Evolutionary conservation across 2,888 invertebrate species (phyloP).

Genomic region (Scelioninae gen. 1): DNA sequence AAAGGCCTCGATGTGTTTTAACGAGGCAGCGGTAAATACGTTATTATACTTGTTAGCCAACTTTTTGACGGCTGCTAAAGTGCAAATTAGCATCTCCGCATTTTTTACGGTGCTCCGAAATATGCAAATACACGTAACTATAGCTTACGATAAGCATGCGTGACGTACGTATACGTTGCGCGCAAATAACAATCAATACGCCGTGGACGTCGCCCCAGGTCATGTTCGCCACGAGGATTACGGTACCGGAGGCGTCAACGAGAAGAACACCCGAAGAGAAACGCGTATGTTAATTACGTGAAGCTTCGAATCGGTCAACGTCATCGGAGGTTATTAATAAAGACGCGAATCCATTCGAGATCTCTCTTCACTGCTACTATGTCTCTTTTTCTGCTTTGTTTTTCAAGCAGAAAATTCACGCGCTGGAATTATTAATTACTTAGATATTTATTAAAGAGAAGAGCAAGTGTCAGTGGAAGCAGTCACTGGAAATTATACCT

Average conservation of each 20-base stretch:
- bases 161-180: conserved; percentile 67
- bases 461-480: background rate
- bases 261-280: conserved; percentile 45
- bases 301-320: conserved; percentile 80
- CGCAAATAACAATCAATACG: conserved; percentile 69
- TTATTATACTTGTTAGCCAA: conserved; percentile 67
- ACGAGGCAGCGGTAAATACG: conserved; percentile 64
- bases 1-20: conserved; percentile 53
- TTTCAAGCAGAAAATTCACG: conserved; percentile 50
- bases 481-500: too few relatives aligned
- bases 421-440: conserved; percentile 73
- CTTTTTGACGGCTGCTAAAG: conserved; percentile 66
- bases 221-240: conserved; percentile 38
- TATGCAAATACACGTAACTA: conserved; percentile 68
- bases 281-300: conserved; percentile 78
- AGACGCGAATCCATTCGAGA: conserved; percentile 79
- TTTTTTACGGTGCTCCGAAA: conserved; percentile 60
- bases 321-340: conserved; percentile 82
- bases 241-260: conserved; percentile 56
- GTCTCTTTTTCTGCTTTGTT: conserved; percentile 19
- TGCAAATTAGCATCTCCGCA: conserved; percentile 66
- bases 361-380: conserved; percentile 73
- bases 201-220: conserved; percentile 44
- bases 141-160: conserved; percentile 68
- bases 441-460: background rate